Base-by-base conservation (phyloP, 2,113 vertebrate species). In the Corythoichthys haematopterus region DNA sequence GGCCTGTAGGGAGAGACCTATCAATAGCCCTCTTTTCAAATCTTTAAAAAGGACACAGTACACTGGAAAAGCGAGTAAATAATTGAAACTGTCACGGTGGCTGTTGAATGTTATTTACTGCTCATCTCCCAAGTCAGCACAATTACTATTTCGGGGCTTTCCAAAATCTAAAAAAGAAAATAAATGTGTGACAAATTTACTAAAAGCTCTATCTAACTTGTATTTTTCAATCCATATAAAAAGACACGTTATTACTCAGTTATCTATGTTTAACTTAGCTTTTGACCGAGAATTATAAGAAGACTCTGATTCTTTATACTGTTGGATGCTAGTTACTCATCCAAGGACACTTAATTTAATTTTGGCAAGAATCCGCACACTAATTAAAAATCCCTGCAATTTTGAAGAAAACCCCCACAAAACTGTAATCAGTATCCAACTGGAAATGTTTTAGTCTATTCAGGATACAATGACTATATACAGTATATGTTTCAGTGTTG, bases 1-100 rank as follows among this genome's bases (percentile, higher is more conserved):
- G 2, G 46, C 60, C 70, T 69, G 52, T 57, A n/a, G 65, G 45
- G 53, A 68, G 38, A 71, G 28, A 73, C 77, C 68, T 62, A 48
- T 85, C 65, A 75, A 82, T 72, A 78, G 68, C 78, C 69, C 35
- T 75, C 59, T 28, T 67, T 67, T 69, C 2, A 66, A 3, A 12
- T 37, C 11, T 33, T 46, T 62, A 33, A 46, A 62, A 62, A 46
- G 43, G 13, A 62, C 43, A 20, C 37, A 33, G 60, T 13, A 20
- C 60, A 57, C 28, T 45, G 38, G 4, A 47, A 62, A 38, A 11
- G 45, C 58, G 40, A 38, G 38, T 16, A 43, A 61, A 62, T 62
- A 13, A 62, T 13, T 62, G 40, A 62, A 46, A 62, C 40, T 45
- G 59, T 45, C 40, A 33, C 9, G 20, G 11, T 33, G 40, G 38